These are phyloP conservation scores for Mechanitis mazaeus DNA, from an alignment of 2,888 invertebrate genomes.

Conservation along the genomic window DNA sequence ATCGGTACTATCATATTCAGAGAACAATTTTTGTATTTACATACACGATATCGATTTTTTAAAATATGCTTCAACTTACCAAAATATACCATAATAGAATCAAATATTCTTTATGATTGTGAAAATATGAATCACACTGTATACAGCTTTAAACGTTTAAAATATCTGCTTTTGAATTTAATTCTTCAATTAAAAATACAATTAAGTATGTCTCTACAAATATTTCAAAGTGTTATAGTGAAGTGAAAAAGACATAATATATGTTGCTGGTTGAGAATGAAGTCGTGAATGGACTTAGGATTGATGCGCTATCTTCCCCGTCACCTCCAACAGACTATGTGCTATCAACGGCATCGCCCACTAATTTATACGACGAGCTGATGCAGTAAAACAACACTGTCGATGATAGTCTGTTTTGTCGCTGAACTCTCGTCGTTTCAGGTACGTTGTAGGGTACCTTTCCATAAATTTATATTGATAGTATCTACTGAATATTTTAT, in stretches of 20 bases:
- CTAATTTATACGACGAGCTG: slow-evolving; percentile 61
- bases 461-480: too few relatives aligned
- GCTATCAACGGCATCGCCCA: slow-evolving; percentile 68
- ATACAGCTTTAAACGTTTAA: too few relatives aligned
- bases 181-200: neutral
- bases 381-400: slow-evolving; percentile 67
- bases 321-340: slow-evolving; percentile 49
- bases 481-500: too few relatives aligned
- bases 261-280: slow-evolving; percentile 40
- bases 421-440: slow-evolving; percentile 74
- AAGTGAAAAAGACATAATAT: slow-evolving; percentile 26
- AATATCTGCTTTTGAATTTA: neutral
- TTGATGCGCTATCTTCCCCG: slow-evolving; percentile 44
- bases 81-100: too few relatives aligned
- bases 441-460: slow-evolving; percentile 44
- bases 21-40: too few relatives aligned
- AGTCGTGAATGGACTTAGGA: slow-evolving; percentile 38
- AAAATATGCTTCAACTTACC: too few relatives aligned
- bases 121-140: too few relatives aligned
- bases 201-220: neutral
- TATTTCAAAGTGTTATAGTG: slow-evolving; percentile 18
- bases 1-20: too few relatives aligned
- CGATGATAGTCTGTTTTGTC: slow-evolving; percentile 76
- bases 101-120: too few relatives aligned
- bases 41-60: too few relatives aligned